Percentiles rank a stretch among this genome's conserved stretches.
Evolutionary conservation across 2,797 vertebrate genomes (phyloP).

Genomic region (Notoglanidium macrostoma): DNA sequence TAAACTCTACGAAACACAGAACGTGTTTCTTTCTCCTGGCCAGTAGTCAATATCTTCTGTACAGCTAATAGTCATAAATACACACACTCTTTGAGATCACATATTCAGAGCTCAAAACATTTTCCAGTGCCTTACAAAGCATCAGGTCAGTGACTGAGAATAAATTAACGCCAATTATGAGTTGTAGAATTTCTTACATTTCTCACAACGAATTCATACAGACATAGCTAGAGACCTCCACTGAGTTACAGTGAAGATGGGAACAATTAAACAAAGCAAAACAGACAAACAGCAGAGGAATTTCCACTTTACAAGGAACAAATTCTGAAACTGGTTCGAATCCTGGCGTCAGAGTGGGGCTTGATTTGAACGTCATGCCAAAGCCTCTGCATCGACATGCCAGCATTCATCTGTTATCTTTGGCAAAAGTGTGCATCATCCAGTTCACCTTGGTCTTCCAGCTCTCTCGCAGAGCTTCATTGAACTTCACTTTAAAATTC

Average conservation of each 20-base stretch:
- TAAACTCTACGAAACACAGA: constrained; percentile 66
- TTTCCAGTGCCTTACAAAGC: constrained; percentile 52
- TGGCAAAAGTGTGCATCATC: constrained; percentile 96
- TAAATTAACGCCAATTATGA: constrained; percentile 38
- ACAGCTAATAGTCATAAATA: constrained; percentile 53
- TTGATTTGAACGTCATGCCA: not conserved
- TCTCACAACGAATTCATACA: constrained; percentile 7
- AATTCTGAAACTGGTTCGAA: constrained; percentile 51
- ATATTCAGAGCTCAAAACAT: constrained; percentile 28
- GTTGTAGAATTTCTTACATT: not conserved
- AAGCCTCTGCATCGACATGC: constrained; percentile 16
- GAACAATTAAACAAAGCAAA: not conserved
- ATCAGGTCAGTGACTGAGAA: constrained; percentile 33
- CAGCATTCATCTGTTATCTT: constrained; percentile 86
- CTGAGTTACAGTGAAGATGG: not conserved
- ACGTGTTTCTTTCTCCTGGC: constrained; percentile 49
- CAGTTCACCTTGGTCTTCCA: constrained; percentile 99
- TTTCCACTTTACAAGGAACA: constrained; percentile 40
- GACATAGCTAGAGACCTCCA: not conserved
- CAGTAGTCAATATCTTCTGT: constrained; percentile 41
- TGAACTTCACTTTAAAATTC: constrained; percentile 97
- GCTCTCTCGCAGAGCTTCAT: constrained; percentile 94
- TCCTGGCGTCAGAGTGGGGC: constrained; percentile 32
- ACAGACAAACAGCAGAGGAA: constrained; percentile 50
- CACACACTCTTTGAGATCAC: constrained; percentile 14